Evolutionary conservation across 2,888 invertebrate species (phyloP).

Genomic region (Parnassius orleans): DNA sequence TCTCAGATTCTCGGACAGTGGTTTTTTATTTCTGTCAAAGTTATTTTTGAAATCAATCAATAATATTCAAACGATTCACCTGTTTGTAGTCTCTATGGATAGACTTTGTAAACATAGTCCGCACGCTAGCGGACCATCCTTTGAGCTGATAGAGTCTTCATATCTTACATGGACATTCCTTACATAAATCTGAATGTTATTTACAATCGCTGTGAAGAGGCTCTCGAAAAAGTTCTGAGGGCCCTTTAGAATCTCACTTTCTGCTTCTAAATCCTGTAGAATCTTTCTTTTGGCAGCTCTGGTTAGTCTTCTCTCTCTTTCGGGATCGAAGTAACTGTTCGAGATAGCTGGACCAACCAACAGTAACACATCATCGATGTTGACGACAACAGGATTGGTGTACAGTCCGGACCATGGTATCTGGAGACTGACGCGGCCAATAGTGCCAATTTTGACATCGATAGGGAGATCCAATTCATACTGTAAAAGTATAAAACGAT

Average conservation of each 20-base stretch:
- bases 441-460: conserved; percentile 89
- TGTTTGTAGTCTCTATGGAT: conserved; percentile 90
- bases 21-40: not conserved
- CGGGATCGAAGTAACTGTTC: conserved; percentile 85
- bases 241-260: conserved; percentile 81
- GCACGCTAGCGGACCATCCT: conserved; percentile 84
- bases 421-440: conserved; percentile 86
- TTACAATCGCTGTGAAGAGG: conserved; percentile 87
- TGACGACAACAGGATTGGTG: conserved; percentile 86
- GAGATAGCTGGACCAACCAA: conserved; percentile 88
- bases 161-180: conserved; percentile 90
- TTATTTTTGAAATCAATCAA: not conserved
- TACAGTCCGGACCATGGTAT: conserved; percentile 91
- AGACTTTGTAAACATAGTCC: conserved; percentile 89
- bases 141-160: conserved; percentile 86
- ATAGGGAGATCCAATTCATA: conserved; percentile 90
- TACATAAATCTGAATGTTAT: conserved; percentile 89
- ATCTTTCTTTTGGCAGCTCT: conserved; percentile 87
- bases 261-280: conserved; percentile 84
- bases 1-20: no score
- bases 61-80: conserved; percentile 64
- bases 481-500: conserved; percentile 69
- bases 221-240: conserved; percentile 86
- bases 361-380: conserved; percentile 88
- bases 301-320: conserved; percentile 85